phyloP scores from a whole-genome alignment of 2,888 invertebrate genomes.

The Melanostoma mellinum region DNA sequence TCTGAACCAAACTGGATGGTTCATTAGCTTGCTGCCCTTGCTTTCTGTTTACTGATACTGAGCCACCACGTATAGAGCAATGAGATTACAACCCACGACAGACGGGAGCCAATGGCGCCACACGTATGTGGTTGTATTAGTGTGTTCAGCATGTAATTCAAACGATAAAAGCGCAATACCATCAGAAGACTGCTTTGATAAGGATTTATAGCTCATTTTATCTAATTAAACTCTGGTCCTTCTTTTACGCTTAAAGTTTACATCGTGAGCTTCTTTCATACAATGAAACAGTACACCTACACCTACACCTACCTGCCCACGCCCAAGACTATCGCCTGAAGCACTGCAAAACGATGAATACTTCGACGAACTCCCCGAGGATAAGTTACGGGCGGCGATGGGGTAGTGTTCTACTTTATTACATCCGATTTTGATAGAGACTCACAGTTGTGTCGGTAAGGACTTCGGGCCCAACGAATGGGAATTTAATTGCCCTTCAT shows the following conservation, averaged over 20 bases:
- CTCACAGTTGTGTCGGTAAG: constrained; percentile 12
- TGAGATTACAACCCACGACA: constrained; percentile 6
- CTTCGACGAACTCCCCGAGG: constrained; percentile 14
- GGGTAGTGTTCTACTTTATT: constrained; percentile 55
- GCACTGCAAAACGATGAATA: constrained; percentile 3
- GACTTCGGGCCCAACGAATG: constrained; percentile 41
- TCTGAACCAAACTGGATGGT: constrained; percentile 28
- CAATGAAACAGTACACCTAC: too few relatives aligned
- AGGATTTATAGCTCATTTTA: constrained; percentile 72
- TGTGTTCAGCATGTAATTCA: constrained; percentile 53
- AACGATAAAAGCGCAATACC: constrained; percentile 69
- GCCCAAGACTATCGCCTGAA: background rate
- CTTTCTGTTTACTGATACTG: background rate
- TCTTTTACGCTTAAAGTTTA: constrained; percentile 55
- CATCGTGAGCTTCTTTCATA: constrained; percentile 7
- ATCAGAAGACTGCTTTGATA: constrained; percentile 62
- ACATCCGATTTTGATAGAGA: constrained; percentile 54
- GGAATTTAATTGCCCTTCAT: constrained; percentile 60
- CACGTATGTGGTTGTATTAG: constrained; percentile 33
- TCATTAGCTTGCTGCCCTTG: constrained; percentile 56
- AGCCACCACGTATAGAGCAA: constrained; percentile 11
- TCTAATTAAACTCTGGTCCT: constrained; percentile 69
- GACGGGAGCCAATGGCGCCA: constrained; percentile 10
- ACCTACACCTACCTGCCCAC: background rate
- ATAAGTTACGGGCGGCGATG: constrained; percentile 34